phyloP scores from a whole-genome alignment of 2,113 vertebrate genomes.

The Lepus americanus region DNA sequence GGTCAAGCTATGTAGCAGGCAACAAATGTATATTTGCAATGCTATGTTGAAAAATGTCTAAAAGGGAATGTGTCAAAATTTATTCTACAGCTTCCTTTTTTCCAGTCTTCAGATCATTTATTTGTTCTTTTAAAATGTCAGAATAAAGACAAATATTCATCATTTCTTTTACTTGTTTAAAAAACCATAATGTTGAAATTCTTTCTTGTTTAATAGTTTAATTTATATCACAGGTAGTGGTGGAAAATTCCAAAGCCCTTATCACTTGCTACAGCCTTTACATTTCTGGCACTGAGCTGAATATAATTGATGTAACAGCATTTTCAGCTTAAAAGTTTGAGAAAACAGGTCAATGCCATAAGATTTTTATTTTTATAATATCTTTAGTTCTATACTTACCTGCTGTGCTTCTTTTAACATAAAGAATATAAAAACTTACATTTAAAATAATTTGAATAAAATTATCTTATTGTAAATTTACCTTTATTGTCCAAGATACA shows the following conservation, averaged over 20 bases:
- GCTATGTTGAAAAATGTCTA: slow-evolving; percentile 67
- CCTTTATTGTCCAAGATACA: neutral
- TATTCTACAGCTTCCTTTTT: slow-evolving; percentile 61
- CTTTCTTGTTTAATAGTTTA: slow-evolving; percentile 56
- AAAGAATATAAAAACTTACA: slow-evolving; percentile 19
- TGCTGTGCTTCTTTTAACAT: slow-evolving; percentile 27
- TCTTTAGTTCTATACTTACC: neutral
- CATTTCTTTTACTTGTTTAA: slow-evolving; percentile 66
- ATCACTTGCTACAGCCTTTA: slow-evolving; percentile 42
- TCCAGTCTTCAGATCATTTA: slow-evolving; percentile 80
- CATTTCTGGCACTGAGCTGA: neutral
- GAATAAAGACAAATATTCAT: slow-evolving; percentile 72
- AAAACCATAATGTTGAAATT: slow-evolving; percentile 13
- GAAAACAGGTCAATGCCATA: slow-evolving; percentile 49
- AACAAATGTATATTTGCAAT: slow-evolving; percentile 70
- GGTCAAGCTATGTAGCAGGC: slow-evolving; percentile 70
- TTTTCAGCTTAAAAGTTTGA: slow-evolving; percentile 70
- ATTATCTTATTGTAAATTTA: neutral
- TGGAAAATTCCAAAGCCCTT: slow-evolving; percentile 58
- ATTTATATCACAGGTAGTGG: slow-evolving; percentile 53
- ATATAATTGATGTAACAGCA: slow-evolving; percentile 17
- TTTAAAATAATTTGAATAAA: slow-evolving; percentile 39
- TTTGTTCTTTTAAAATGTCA: slow-evolving; percentile 82
- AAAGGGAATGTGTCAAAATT: slow-evolving; percentile 78
- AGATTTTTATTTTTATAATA: slow-evolving; percentile 69